phyloP scores from a whole-genome alignment of 1,140 invertebrate species.

The Trichoplusia ni region DNA sequence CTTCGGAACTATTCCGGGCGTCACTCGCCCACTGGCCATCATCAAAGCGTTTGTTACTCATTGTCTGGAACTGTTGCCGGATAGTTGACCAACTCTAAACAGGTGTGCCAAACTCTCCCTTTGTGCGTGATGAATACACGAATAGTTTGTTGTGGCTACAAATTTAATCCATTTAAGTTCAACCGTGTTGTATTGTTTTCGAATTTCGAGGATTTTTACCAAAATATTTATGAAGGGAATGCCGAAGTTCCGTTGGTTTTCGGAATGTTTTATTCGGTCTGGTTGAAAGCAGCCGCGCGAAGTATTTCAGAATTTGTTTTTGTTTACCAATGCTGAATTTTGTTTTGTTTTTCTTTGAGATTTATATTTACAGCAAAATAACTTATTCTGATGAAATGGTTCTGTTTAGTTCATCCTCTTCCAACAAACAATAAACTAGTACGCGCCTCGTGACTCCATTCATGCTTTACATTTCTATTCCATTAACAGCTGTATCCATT shows the following conservation, averaged over 20 bases:
- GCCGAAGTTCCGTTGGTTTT: background rate
- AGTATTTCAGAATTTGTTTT: background rate
- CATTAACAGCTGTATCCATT: conserved; percentile 7
- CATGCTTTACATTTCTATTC: conserved; percentile 9
- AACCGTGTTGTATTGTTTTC: conserved; percentile 5
- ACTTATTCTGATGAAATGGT: too few relatives aligned
- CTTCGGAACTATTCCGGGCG: conserved; percentile 14
- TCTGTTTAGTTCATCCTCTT: too few relatives aligned
- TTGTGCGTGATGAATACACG: conserved; percentile 7
- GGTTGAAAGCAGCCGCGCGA: background rate
- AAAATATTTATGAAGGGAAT: conserved; percentile 5
- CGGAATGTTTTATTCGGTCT: conserved; percentile 2
- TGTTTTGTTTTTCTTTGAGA: too few relatives aligned
- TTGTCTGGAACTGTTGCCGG: conserved; percentile 4
- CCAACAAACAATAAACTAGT: too few relatives aligned
- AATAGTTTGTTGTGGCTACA: conserved; percentile 2
- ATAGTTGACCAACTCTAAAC: conserved; percentile 12
- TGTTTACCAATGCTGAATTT: too few relatives aligned
- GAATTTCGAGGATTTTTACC: background rate
- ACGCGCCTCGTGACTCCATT: background rate
- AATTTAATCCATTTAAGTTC: conserved; percentile 11
- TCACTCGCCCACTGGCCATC: background rate
- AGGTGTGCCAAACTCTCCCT: background rate
- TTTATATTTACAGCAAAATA: too few relatives aligned
- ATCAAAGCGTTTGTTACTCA: conserved; percentile 12